Conservation (phyloP, 2,888 invertebrate genomes). For the Conomelus anceps region DNA sequence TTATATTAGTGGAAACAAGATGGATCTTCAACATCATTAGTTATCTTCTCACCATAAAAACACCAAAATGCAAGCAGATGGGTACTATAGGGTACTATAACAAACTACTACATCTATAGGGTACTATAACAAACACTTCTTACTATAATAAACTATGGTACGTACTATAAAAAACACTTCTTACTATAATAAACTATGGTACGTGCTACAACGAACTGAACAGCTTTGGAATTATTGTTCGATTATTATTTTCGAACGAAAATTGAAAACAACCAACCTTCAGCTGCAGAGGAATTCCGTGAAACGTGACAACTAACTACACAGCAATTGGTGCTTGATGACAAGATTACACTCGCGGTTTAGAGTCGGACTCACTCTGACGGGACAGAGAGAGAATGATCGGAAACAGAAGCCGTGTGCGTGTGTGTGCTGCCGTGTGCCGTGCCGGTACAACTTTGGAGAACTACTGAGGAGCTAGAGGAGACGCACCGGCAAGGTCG, state of each 20-base stretch:
- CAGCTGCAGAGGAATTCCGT: neutral
- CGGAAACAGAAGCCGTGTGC: neutral
- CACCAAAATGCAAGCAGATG: too few relatives aligned
- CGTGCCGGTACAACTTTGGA: neutral
- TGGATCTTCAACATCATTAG: too few relatives aligned
- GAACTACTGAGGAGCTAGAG: neutral
- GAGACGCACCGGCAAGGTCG: neutral
- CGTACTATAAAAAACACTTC: too few relatives aligned
- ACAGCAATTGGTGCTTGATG: neutral
- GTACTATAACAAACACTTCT: too few relatives aligned
- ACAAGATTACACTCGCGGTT: neutral
- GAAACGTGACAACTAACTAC: neutral
- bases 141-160: too few relatives aligned
- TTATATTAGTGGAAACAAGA: too few relatives aligned
- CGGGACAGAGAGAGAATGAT: neutral
- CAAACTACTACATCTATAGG: too few relatives aligned
- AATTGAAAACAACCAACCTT: neutral
- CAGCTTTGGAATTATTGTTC: neutral
- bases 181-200: too few relatives aligned
- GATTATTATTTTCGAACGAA: too few relatives aligned
- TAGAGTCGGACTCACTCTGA: neutral
- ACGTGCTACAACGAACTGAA: too few relatives aligned
- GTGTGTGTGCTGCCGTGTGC: neutral
- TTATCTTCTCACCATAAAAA: too few relatives aligned
- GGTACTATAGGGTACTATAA: too few relatives aligned